phyloP scores from a whole-genome alignment of 2,113 vertebrate genomes.

The Barnardius zonarius region DNA sequence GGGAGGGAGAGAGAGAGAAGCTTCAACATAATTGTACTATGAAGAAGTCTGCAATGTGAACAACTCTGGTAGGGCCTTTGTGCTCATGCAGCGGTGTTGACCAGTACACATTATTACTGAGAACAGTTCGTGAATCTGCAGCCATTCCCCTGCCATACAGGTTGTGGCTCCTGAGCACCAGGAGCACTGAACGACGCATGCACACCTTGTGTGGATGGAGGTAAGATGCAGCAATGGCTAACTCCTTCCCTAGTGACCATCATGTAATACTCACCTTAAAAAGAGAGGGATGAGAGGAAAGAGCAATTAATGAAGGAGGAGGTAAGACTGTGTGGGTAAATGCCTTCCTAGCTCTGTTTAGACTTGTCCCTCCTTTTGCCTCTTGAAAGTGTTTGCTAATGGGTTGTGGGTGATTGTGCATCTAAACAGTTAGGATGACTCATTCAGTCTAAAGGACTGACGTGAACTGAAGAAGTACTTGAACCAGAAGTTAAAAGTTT shows the following conservation, averaged over 20 bases:
- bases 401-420: neutral
- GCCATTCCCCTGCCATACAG: too few species aligned
- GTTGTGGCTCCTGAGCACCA: neutral
- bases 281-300: neutral
- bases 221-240: accelerated
- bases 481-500: neutral
- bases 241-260: neutral
- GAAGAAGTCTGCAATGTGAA: neutral
- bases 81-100: accelerated
- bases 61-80: neutral
- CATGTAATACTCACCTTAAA: neutral
- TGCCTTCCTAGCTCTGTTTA: neutral
- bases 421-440: neutral
- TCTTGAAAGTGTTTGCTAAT: neutral
- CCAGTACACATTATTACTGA: accelerated
- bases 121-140: accelerated
- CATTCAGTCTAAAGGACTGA: neutral
- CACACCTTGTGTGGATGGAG: accelerated
- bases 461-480: neutral
- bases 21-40: neutral
- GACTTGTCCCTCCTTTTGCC: neutral
- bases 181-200: accelerated
- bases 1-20: neutral
- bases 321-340: neutral
- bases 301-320: neutral